Conservation (phyloP, 2,888 invertebrate genomes). For the Morpho achilles region DNA sequence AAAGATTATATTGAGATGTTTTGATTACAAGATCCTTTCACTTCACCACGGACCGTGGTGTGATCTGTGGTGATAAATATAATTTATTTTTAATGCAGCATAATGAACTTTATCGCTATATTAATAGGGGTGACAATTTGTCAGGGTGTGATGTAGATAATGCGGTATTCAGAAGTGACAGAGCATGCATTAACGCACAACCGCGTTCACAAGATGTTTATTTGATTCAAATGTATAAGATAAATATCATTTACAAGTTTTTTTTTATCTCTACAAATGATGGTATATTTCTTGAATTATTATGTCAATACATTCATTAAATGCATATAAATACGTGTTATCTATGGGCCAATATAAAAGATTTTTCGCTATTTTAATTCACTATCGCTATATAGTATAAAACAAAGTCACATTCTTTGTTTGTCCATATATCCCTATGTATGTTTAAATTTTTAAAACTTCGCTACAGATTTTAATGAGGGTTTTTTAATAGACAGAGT, state of each 20-base stretch:
- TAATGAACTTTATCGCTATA: slow-evolving; percentile 25
- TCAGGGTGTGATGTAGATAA: slow-evolving; percentile 30
- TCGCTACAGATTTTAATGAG: no score
- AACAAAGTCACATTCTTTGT: no score
- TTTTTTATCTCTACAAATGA: no score
- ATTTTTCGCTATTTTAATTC: no score
- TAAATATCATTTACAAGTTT: slow-evolving; percentile 10
- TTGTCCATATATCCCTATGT: no score
- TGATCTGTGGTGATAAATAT: slow-evolving; percentile 38
- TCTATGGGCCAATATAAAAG: no score
- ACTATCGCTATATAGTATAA: no score
- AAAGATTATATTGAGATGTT: slow-evolving; percentile 64
- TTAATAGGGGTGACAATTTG: slow-evolving; percentile 23
- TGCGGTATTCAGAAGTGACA: slow-evolving; percentile 41
- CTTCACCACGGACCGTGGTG: slow-evolving; percentile 36
- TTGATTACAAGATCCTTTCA: slow-evolving; percentile 55
- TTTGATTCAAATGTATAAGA: slow-evolving; percentile 16
- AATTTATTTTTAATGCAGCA: slow-evolving; percentile 18
- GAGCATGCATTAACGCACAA: slow-evolving; percentile 59
- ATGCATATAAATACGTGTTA: no score
- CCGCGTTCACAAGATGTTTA: slow-evolving; percentile 29
- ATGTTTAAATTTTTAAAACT: no score
- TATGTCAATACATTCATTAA: neutral
- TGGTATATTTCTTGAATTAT: neutral
- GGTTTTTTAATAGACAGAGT: no score